Base-by-base conservation (phyloP, 1,140 invertebrate species). In the Adoxophyes honmai region DNA sequence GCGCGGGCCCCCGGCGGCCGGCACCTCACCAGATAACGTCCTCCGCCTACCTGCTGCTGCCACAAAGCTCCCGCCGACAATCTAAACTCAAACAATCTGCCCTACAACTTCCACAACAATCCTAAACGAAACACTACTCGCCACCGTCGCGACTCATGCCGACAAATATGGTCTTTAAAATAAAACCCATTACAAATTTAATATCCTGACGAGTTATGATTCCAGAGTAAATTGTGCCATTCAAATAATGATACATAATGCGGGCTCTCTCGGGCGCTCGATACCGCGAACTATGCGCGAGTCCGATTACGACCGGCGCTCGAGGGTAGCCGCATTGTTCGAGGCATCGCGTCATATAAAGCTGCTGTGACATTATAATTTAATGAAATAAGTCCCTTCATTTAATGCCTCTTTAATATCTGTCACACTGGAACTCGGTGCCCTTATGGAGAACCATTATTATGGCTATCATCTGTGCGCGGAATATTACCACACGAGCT, bases 231-330 rank as follows among this genome's bases (percentile, higher is more conserved):
- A 81, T 81, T 82, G 72, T 79, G 73, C 75, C 72, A 83, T 87
- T 85, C 70, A 72, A 70, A 76, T 85, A 87, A 85, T 87, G 80
- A 82, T 73, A 79, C 77, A 79, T 85, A 85, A 87, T 85, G 73
- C 72, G 73, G 70, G 73, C 53, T 68, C 65, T 68, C 60, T 75
- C 73, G 73, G 44, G 62, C 65, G 70, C 60, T 73, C 75, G 66
- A 81, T 76, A 75, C 53, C 66, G 66, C 69, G 64, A 71, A 63
- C 59, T 58, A 55, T 59, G 16, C 52, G 21, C 39, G 63, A 28
- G 21, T 6, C 21, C 33, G 35, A 59, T 21, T 37, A 56, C 36
- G 55, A 33, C 34, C 53, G 14, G 60, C 39, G 55, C 60, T 57
- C 28, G 10, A 42, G 55, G 59, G 37, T 34, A 52, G 28, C 38